These are phyloP conservation scores for Protonemura montana DNA, from an alignment of 2,888 invertebrate species.

Conservation along the genomic window DNA sequence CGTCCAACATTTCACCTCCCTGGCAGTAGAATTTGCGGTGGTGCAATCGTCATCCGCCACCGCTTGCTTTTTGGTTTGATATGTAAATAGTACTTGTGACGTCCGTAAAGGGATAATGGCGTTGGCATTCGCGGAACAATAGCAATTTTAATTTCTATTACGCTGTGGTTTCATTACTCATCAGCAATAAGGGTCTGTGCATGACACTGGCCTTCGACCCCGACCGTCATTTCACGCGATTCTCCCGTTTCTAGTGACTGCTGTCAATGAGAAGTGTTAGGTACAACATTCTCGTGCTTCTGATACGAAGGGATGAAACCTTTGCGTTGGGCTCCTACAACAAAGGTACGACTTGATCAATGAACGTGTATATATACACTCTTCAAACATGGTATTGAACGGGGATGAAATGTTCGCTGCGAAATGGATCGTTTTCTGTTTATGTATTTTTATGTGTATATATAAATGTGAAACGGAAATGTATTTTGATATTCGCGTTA, in stretches of 20 bases:
- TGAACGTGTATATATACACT: no score
- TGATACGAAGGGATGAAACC: not conserved
- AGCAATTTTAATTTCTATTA: not conserved
- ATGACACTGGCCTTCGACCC: not conserved
- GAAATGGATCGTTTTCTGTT: not conserved
- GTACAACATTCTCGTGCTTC: not conserved
- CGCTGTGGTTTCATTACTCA: not conserved
- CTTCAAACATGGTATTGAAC: not conserved
- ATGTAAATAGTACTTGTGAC: constrained; percentile 1
- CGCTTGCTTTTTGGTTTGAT: not conserved
- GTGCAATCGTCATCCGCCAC: not conserved
- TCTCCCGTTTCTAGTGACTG: not conserved
- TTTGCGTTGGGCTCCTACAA: not conserved
- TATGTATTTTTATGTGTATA: not conserved
- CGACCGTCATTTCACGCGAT: not conserved
- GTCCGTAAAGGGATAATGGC: not conserved
- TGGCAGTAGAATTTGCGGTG: not conserved
- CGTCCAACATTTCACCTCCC: not conserved
- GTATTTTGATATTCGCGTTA: no score
- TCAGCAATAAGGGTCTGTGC: not conserved
- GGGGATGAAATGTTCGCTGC: not conserved
- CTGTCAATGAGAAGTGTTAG: not conserved
- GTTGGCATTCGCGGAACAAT: not conserved
- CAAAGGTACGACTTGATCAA: not conserved
- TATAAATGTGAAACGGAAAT: no score